Conservation (phyloP, 1,140 invertebrate species). For the Drosophila paulistorum region DNA sequence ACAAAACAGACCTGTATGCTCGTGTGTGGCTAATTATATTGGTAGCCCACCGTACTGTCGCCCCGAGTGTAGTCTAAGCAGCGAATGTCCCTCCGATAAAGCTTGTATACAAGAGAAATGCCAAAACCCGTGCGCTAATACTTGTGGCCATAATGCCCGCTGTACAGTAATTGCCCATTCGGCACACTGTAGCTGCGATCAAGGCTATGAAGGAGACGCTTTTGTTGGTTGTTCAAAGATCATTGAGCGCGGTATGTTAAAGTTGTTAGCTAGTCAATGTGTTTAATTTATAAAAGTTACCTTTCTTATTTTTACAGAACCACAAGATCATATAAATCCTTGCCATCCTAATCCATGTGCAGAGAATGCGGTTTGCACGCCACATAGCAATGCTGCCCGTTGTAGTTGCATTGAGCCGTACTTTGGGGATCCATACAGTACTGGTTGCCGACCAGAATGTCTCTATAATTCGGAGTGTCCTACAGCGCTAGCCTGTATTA, state of each 20-base stretch:
- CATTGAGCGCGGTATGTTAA: constrained; percentile 68
- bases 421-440: constrained; percentile 90
- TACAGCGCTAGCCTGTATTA: constrained; percentile 91
- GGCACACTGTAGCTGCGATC: constrained; percentile 90
- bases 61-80: constrained; percentile 89
- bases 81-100: constrained; percentile 89
- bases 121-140: constrained; percentile 88
- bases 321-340: constrained; percentile 84
- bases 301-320: constrained; percentile 46
- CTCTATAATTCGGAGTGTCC: constrained; percentile 91
- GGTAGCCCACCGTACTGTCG: constrained; percentile 89
- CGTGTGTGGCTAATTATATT: constrained; percentile 89
- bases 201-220: constrained; percentile 91
- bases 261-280: background rate
- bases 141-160: constrained; percentile 91
- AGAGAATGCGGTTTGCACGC: constrained; percentile 90
- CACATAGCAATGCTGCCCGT: constrained; percentile 87
- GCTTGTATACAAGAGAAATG: constrained; percentile 93
- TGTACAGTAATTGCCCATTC: constrained; percentile 92
- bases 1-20: constrained; percentile 90
- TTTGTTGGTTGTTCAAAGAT: constrained; percentile 89
- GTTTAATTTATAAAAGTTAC: background rate
- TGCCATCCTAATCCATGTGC: constrained; percentile 93
- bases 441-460: constrained; percentile 91
- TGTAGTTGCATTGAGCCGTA: constrained; percentile 94